Base-by-base conservation (phyloP, 2,888 invertebrate species). In the Hipparchia sbordonii region DNA sequence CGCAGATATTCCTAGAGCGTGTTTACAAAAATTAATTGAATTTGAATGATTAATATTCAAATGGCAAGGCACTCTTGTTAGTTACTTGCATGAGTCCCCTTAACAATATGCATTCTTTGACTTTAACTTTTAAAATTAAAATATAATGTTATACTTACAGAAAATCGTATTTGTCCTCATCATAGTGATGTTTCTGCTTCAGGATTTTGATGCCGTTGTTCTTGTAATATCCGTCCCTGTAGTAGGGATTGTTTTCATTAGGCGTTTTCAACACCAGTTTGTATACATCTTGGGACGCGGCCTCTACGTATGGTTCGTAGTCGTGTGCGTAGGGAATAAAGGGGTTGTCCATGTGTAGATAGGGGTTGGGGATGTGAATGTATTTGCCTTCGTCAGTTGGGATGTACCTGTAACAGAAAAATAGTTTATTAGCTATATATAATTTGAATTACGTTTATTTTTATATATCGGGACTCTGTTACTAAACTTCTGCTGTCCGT, bases 201-300 rank as follows among this genome's bases (percentile, higher is more conserved):
- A 94, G 85, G 83, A 94, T 94, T 81, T 92, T 94, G 79, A 94
- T 94, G 0, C 94, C 94, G 69, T 94, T 94, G 81, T 94, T 94
- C 83, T 85, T 90, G 84, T 94, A 94, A 79, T 93, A 93, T 0
- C 94, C 94, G 9, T 91, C 89, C 74, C 92, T 92, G 82, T 91
- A 94, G 86, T 84, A 94, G 2, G 94, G 94, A 67, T 83, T 81
- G 54, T 85, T 86, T 62, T 92, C 89, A 74, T 90, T 81, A 6
- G 89, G 87, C 0, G 89, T 84, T 0, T 86, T 85, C 70, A 89
- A 80, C 1, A 91, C 87, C 10, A 88, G 81, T 72, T 79, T 88
- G 82, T 90, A 93, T 13, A 77, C 73, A 70, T 92, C 92, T 70
- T 91, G 89, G 2, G 91, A 87, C 6, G 90, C 93, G 68, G 89